Evolutionary conservation across 2,113 vertebrate species (phyloP).

Genomic region (Anthoscopus minutus): DNA sequence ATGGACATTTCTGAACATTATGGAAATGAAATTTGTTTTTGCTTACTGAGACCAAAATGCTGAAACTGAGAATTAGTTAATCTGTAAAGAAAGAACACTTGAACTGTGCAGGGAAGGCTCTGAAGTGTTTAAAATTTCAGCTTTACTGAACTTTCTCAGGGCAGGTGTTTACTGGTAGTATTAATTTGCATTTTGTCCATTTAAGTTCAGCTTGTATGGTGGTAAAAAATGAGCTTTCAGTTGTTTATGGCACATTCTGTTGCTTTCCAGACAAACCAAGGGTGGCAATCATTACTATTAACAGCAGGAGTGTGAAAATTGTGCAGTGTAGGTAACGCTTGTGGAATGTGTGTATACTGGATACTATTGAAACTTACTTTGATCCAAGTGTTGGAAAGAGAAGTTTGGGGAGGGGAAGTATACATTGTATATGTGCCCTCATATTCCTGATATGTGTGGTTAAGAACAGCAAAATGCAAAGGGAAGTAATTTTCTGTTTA

Average conservation of each 20-base stretch:
- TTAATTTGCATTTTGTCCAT: neutral
- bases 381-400: neutral
- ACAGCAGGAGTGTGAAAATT: neutral
- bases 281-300: neutral
- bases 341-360: neutral
- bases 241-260: neutral
- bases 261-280: neutral
- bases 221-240: neutral
- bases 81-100: neutral
- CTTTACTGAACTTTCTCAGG: neutral
- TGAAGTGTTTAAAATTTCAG: neutral
- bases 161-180: neutral
- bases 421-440: neutral
- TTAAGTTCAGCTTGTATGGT: neutral
- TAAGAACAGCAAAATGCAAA: neutral
- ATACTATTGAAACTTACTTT: neutral
- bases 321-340: neutral
- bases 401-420: neutral
- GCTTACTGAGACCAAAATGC: neutral
- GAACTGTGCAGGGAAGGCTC: neutral
- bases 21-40: neutral
- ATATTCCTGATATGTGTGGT: neutral
- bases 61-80: neutral
- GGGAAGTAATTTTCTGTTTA: conserved; percentile 32
- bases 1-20: neutral